Conservation (phyloP, 2,113 vertebrate species). For the Phalacrocorax brasilianus region DNA sequence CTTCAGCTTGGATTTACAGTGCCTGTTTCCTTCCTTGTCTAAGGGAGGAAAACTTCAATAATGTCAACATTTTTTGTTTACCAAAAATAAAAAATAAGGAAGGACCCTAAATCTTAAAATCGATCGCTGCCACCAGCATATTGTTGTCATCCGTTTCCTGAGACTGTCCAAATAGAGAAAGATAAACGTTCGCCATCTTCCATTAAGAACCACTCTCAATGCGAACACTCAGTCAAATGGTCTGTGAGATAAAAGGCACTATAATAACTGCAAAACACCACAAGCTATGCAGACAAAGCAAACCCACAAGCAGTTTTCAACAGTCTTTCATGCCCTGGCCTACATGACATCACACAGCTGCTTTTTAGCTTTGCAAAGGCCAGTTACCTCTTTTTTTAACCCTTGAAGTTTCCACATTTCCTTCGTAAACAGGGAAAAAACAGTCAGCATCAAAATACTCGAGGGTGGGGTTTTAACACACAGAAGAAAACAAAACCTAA, state of each 20-base stretch:
- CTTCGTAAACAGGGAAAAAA: not conserved
- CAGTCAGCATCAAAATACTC: not conserved
- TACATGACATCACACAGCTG: not conserved
- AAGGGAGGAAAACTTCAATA: not conserved
- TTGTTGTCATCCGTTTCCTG: not conserved
- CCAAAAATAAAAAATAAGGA: not conserved
- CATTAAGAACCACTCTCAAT: not conserved
- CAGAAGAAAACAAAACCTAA: not conserved
- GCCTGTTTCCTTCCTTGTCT: not conserved
- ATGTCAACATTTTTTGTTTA: not conserved
- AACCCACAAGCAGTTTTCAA: not conserved
- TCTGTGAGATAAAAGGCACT: not conserved
- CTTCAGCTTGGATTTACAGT: not conserved
- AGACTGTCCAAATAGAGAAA: constrained; percentile 17
- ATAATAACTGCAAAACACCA: not conserved
- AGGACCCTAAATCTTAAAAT: not conserved
- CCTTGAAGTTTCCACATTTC: not conserved
- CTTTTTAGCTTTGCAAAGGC: not conserved
- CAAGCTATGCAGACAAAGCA: not conserved
- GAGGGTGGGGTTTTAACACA: fast-evolving
- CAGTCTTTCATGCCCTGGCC: not conserved
- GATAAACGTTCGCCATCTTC: not conserved
- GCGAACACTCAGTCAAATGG: not conserved
- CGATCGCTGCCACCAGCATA: not conserved
- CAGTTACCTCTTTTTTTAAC: not conserved